Evolutionary conservation across 2,888 invertebrate species (phyloP), one percentile per base, ranked within the genome.

Genomic region (Drosophila quinaria): DNA sequence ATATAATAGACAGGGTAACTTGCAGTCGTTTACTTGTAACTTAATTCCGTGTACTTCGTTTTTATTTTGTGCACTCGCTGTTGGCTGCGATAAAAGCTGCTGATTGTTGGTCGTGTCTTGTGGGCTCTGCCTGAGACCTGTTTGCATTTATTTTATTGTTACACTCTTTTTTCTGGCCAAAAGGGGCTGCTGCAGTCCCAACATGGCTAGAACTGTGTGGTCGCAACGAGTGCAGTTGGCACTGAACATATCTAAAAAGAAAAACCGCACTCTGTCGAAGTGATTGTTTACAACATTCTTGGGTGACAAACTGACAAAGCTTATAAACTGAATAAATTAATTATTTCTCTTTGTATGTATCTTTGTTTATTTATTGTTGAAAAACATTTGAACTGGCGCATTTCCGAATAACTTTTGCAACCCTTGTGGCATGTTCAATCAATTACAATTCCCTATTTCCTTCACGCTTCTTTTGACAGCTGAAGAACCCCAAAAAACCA

Each of bases 91-190:
- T 80, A 75, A 81, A 73, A 82, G 70, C 76, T 67, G 42, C 79
- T 81, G 81, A 84, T 85, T 76, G 79, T 65, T 59, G 75, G 47
- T 56, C 60, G 68, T 81, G 82, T 85, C 80, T 80, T 67, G 59
- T 39, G 70, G 49, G 50, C 78, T 55, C 46, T 39, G 66, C 4
- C 29, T n/a, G 42, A 56, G 13, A 51, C 31, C 37, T n/a, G 39
- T 49, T 29, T 73, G 42, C 47, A 39, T 56, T 42, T 55, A 19
- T 42, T n/a, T 17, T 25, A 25, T 25, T 25, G 25, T 25, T 25
- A 6, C 6, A 22, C 10, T 55, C 11, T 19, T 17, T 52, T 13
- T 52, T 31, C 22, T 33, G 55, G 42, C 33, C 31, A 35, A 42
- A 44, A 19, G 10, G 31, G 13, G 25, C 42, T 9, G 61, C 29